Evolutionary conservation across 2,113 vertebrate genomes (phyloP), one percentile per base, ranked within the genome.

Genomic region (Acanthisitta chloris): DNA sequence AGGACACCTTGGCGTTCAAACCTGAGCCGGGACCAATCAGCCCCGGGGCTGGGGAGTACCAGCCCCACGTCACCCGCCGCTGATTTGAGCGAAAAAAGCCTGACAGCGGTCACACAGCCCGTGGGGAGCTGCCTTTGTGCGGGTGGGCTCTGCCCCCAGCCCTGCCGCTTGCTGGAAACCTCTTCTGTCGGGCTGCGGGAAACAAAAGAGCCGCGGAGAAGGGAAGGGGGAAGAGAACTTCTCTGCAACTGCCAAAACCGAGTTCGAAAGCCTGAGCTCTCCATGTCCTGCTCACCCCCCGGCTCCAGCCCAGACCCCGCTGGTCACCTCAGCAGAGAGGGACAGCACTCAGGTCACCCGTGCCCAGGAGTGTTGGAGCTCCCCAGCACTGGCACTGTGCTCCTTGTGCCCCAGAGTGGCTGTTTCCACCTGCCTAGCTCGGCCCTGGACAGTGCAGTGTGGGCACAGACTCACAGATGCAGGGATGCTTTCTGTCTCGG

Each of bases 1-100:
- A 97, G 97, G 97, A 84, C 97, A 97, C 96, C 95, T 91, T 86
- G 73, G 92, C 92, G 84, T 98, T 97, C 97, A 96, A 97, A 97
- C 96, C 82, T 71, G 88, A 91, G 95, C 95, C 9, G 66, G 88
- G 94, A 94, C 96, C 97, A 97, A 97, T 97, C 95, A 96, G 93
- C 91, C 97, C 95, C 46, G 51, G 33, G 91, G 95, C 89, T 38
- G 81, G 70, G 79, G 48, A 76, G 62, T 73, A 80, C 90, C 91
- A 89, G 96, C 88, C 70, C 6, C 78, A 58, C 92, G 90, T 96
- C 97, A 96, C 86, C 87, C 51, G 14, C 85, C 20, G 73, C 85
- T 8, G 58, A 24, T 88, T 8, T 38, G 94, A 90, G 92, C 12
- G 18, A 93, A 88, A 77, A 77, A 84, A 79, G 87, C 87, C 79